These are phyloP conservation scores for Caenorhabditis angaria DNA, from an alignment of 2,888 invertebrate genomes.

Conservation along the genomic window DNA sequence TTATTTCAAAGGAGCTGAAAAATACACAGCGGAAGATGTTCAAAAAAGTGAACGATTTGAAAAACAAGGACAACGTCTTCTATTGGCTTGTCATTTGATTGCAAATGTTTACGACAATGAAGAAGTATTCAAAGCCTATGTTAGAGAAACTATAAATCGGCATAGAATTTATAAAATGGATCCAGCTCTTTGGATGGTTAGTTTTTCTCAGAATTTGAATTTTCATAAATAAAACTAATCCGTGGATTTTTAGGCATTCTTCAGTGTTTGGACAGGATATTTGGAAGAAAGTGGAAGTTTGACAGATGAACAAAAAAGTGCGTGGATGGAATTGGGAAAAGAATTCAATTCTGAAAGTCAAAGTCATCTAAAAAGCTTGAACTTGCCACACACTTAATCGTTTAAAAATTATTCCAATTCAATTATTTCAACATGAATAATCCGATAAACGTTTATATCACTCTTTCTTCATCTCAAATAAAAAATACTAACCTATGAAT, in stretches of 20 bases:
- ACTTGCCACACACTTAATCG: slow-evolving; percentile 53
- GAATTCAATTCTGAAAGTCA: slow-evolving; percentile 57
- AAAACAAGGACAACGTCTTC: slow-evolving; percentile 69
- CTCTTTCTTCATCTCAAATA: too few relatives aligned
- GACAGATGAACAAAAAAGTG: slow-evolving; percentile 56
- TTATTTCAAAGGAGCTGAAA: slow-evolving; percentile 65
- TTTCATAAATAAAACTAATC: too few relatives aligned
- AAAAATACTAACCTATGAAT: too few relatives aligned
- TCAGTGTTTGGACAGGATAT: slow-evolving; percentile 65
- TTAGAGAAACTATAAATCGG: slow-evolving; percentile 65
- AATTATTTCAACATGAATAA: too few relatives aligned
- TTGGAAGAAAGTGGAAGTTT: slow-evolving; percentile 55
- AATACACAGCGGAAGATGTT: slow-evolving; percentile 61
- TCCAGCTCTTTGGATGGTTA: slow-evolving; percentile 63
- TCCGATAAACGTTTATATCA: too few relatives aligned
- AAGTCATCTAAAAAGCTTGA: slow-evolving; percentile 50
- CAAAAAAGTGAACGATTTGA: slow-evolving; percentile 65
- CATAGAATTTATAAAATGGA: slow-evolving; percentile 70
- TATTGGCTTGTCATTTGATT: slow-evolving; percentile 64
- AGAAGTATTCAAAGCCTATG: slow-evolving; percentile 61
- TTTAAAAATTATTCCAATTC: too few relatives aligned
- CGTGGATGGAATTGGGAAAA: slow-evolving; percentile 65
- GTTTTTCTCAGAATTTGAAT: too few relatives aligned
- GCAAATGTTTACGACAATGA: slow-evolving; percentile 59
- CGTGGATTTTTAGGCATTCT: too few relatives aligned